Evolutionary conservation across 2,888 invertebrate species (phyloP).

Genomic region (Choreutis nemorana): DNA sequence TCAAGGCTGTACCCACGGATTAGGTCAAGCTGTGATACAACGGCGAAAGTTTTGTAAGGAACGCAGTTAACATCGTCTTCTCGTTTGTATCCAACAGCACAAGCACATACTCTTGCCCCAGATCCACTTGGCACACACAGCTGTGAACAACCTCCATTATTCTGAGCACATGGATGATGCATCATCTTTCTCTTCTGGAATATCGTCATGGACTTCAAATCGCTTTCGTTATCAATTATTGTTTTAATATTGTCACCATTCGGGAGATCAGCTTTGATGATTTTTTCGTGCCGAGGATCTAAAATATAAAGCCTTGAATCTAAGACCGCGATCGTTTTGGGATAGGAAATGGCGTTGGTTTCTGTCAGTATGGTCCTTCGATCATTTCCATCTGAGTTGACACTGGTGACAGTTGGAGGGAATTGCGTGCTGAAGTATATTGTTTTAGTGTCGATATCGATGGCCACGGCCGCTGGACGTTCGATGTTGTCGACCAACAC

Average conservation of each 20-base stretch:
- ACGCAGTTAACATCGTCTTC: slow-evolving; percentile 80
- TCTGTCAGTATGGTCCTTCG: slow-evolving; percentile 73
- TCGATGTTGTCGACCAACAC: slow-evolving; percentile 76
- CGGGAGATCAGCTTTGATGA: slow-evolving; percentile 84
- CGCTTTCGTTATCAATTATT: slow-evolving; percentile 85
- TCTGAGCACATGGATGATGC: slow-evolving; percentile 84
- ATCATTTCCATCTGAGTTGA: slow-evolving; percentile 78
- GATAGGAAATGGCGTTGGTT: slow-evolving; percentile 75
- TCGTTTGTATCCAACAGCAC: slow-evolving; percentile 88
- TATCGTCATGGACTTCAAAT: slow-evolving; percentile 85
- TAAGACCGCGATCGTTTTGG: slow-evolving; percentile 83
- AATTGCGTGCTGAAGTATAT: slow-evolving; percentile 88
- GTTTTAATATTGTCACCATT: slow-evolving; percentile 78
- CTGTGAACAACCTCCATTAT: slow-evolving; percentile 94
- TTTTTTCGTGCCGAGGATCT: slow-evolving; percentile 89
- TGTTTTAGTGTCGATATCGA: slow-evolving; percentile 82
- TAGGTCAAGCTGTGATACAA: slow-evolving; percentile 89
- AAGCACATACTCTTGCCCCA: slow-evolving; percentile 82
- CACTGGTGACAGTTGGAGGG: slow-evolving; percentile 74
- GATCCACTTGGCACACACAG: slow-evolving; percentile 89
- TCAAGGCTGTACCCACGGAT: slow-evolving; percentile 89
- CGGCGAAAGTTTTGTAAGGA: slow-evolving; percentile 88
- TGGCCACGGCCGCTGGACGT: slow-evolving; percentile 83
- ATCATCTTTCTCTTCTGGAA: slow-evolving; percentile 84
- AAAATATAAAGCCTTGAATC: slow-evolving; percentile 85